Evolutionary conservation across 2,797 vertebrate species (phyloP).

Genomic region (Malacoctenus gilli): DNA sequence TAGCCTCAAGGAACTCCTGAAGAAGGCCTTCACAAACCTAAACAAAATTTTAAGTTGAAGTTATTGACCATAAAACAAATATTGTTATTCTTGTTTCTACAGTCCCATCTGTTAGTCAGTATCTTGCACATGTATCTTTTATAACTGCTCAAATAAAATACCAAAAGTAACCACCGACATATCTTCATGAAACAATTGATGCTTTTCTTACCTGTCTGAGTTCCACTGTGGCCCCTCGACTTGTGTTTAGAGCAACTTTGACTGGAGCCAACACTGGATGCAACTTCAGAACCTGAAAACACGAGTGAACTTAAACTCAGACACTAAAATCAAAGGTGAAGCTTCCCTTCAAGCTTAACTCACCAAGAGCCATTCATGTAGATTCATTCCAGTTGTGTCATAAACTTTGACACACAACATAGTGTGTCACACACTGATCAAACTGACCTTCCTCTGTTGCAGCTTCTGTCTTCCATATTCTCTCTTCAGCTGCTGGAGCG

Average conservation of each 20-base stretch:
- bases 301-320: conserved; percentile 16
- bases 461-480: conserved; percentile 77
- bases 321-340: background rate
- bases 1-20: conserved; percentile 85
- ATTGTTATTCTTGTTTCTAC: background rate
- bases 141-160: no score
- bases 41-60: conserved; percentile 3
- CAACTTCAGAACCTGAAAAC: conserved; percentile 90
- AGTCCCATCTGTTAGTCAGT: no score
- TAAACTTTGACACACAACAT: no score
- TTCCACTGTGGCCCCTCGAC: conserved; percentile 86
- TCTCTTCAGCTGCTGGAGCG: conserved; percentile 85
- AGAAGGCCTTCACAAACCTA: conserved; percentile 92
- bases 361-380: no score
- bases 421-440: no score
- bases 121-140: no score
- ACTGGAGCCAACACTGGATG: conserved; percentile 93
- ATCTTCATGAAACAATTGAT: no score
- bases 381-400: no score
- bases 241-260: conserved; percentile 91
- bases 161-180: no score
- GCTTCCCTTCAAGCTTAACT: no score
- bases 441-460: conserved; percentile 87
- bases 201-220: conserved; percentile 86
- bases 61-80: background rate